A percentile compares a stretch with the other conserved stretches of the same genome.
phyloP scores from a whole-genome alignment of 2,888 invertebrate species.

The Melanchra persicariae region DNA sequence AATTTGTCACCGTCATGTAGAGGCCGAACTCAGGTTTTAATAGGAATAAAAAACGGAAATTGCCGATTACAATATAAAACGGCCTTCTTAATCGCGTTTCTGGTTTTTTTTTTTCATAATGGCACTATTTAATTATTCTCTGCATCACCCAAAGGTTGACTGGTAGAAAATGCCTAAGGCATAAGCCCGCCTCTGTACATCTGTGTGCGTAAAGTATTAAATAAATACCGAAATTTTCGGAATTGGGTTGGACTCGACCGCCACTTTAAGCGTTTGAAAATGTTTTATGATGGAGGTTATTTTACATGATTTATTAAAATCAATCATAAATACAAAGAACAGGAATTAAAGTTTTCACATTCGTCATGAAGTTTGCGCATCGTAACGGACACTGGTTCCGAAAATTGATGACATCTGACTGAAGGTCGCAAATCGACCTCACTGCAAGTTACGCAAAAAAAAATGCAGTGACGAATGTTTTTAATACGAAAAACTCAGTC shows the following conservation, averaged over 20 bases:
- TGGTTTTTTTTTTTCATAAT: no score
- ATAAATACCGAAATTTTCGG: neutral
- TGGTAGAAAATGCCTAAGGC: no score
- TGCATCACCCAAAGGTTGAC: no score
- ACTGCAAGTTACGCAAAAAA: slow-evolving; percentile 28
- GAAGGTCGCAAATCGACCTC: slow-evolving; percentile 42
- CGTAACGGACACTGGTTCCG: slow-evolving; percentile 6
- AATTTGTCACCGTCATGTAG: neutral
- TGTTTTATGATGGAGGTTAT: neutral
- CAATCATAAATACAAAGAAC: neutral
- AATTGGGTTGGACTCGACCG: neutral
- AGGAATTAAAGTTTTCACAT: slow-evolving; percentile 10
- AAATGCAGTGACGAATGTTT: slow-evolving; percentile 15
- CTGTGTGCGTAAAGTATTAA: no score
- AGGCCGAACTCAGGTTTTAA: neutral
- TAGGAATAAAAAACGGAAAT: neutral
- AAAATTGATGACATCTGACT: slow-evolving; percentile 26
- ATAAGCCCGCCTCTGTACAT: no score
- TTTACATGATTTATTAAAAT: neutral
- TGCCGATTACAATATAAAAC: neutral
- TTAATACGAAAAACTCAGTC: slow-evolving; percentile 10
- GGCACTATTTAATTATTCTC: no score
- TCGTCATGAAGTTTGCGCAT: neutral
- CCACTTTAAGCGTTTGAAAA: neutral
- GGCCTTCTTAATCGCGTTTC: no score